These are phyloP conservation scores for Paratrypauchen microcephalus DNA, from an alignment of 2,797 vertebrate species.

Conservation along the genomic window DNA sequence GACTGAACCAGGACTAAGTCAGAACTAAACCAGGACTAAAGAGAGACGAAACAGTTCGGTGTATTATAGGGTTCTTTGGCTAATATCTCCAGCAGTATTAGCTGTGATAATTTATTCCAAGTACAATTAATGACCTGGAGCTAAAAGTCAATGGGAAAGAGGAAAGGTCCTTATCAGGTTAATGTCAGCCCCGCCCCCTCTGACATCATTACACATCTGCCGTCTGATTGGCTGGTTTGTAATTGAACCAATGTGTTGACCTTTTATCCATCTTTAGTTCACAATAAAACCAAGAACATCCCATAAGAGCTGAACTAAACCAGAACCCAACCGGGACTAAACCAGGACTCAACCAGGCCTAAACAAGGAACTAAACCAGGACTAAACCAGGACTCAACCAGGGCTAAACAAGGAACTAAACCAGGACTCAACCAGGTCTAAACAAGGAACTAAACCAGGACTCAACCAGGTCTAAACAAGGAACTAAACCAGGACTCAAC, in stretches of 20 bases:
- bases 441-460: no score
- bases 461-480: no score
- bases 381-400: no score
- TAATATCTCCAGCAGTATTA: background rate
- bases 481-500: no score
- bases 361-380: no score
- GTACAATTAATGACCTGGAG: background rate
- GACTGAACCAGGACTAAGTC: background rate
- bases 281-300: background rate
- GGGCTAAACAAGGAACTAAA: no score
- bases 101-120: background rate
- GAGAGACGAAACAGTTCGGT: no score
- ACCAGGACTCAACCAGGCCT: no score
- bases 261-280: constrained; percentile 6
- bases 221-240: background rate
- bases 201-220: background rate
- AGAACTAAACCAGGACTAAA: background rate
- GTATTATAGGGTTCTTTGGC: constrained; percentile 5
- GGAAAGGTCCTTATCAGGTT: background rate
- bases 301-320: no score
- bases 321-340: no score
- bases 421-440: no score
- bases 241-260: constrained; percentile 2
- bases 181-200: constrained; percentile 1
- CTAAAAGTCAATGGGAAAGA: background rate